Evolutionary conservation across 92 coral and sea anemone genomes (phyloP).

Genomic region (Umimayanthus chanpuru): DNA sequence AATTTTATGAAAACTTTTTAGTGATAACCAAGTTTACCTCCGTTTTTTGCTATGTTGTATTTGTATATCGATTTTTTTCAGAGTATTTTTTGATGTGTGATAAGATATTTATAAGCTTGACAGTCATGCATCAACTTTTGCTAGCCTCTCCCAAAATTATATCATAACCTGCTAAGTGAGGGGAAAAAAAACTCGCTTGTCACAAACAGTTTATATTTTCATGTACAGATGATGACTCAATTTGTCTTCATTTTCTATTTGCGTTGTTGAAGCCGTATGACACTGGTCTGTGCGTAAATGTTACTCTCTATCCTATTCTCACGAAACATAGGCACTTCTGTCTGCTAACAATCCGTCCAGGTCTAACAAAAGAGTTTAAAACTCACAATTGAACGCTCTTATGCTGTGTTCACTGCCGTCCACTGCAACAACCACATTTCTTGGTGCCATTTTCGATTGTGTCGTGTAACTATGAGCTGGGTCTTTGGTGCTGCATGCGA

Average conservation of each 20-base stretch:
- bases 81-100: neutral
- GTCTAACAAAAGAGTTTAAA: neutral
- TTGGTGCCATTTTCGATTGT: neutral
- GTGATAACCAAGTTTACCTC: no score
- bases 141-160: neutral
- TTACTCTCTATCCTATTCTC: neutral
- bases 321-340: neutral
- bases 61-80: no score
- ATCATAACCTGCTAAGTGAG: neutral
- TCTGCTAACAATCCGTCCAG: neutral
- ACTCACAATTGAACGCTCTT: slow-evolving; percentile 37
- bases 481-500: neutral
- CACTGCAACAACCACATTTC: slow-evolving; percentile 34
- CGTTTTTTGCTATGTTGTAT: no score
- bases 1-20: no score
- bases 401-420: slow-evolving; percentile 36
- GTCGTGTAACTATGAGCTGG: neutral
- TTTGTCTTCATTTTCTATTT: no score
- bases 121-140: neutral
- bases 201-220: neutral
- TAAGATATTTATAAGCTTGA: neutral
- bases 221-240: neutral
- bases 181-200: neutral
- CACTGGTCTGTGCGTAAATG: no score
- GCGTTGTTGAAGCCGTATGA: no score